Base-by-base conservation (phyloP, 2,113 vertebrate genomes). In the Gallinago undulata region DNA sequence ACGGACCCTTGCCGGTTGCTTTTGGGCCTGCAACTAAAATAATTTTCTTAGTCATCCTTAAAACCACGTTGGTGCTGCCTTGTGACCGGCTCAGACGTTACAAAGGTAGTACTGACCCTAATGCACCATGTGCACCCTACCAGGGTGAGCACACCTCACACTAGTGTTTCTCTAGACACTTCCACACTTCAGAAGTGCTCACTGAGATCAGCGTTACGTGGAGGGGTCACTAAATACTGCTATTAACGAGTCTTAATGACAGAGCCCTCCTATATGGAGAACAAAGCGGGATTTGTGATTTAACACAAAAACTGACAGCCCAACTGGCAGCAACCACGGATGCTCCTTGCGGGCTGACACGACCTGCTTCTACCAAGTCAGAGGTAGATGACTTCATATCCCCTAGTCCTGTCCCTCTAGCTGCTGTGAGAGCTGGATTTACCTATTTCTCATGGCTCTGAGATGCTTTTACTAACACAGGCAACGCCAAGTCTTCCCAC, bases 251-350 rank as follows among this genome's bases (percentile, higher is more conserved):
- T 48, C 72, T 41, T 13, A 41, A n/a, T 41, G 63, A 39, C 41
- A 84, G 45, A 73, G 59, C 37, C 37, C 45, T 87, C 89, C 50
- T 12, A 10, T 2, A 50, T 0, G 6, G 39, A 77, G 43, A 66
- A 73, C 69, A 91, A 84, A 45, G 2, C 3, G 28, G 25, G 13
- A 56, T 41, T 12, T 72, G 60, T 72, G 27, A 72, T 18, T 60
- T 55, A 50, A 51, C 56, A 60, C 53, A 43, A 77, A 80, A 69
- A 9, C 19, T n/a, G 28, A 51, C 31, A 41, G 79, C 33, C 30
- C n/a, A 48, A 24, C 6, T 1, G 1, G 69, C 89, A 86, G 78
- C n/a, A 33, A 47, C 53, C 74, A 57, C 0, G 0, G 67, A 35
- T 24, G 30, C 30, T 74, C 73, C 82, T 13, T 37, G 35, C 19